phyloP scores from a whole-genome alignment of 2,888 invertebrate genomes.

The Tetragonisca angustula region DNA sequence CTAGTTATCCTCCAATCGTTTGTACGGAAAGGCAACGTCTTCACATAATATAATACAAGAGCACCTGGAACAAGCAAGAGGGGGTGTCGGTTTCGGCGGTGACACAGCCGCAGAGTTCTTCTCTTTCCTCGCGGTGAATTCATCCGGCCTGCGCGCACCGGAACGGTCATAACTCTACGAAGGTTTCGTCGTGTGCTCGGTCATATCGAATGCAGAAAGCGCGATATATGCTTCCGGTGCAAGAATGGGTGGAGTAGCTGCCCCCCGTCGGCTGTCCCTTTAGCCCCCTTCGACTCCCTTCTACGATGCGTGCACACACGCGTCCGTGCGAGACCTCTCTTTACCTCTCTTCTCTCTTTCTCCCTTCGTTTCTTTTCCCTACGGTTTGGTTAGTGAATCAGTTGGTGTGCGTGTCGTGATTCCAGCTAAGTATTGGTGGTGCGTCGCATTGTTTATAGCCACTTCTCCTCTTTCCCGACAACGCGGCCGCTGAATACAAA shows the following conservation, averaged over 20 bases:
- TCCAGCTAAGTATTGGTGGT: slow-evolving; percentile 79
- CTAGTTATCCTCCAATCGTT: no score
- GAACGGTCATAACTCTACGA: slow-evolving; percentile 64
- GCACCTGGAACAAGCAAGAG: neutral
- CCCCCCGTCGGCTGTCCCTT: slow-evolving; percentile 75
- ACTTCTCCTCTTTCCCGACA: slow-evolving; percentile 82
- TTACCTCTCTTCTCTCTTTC: neutral
- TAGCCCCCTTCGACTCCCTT: slow-evolving; percentile 68
- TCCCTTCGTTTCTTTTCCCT: neutral
- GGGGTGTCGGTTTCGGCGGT: neutral
- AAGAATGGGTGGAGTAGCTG: slow-evolving; percentile 76
- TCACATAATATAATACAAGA: neutral
- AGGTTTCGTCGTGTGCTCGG: slow-evolving; percentile 66
- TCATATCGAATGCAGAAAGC: slow-evolving; percentile 82
- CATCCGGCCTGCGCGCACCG: slow-evolving; percentile 45
- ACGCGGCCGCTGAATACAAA: slow-evolving; percentile 81
- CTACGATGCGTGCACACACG: slow-evolving; percentile 61
- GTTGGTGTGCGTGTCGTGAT: slow-evolving; percentile 71
- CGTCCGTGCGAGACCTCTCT: slow-evolving; percentile 23
- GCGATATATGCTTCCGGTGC: slow-evolving; percentile 82
- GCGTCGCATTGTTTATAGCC: slow-evolving; percentile 83
- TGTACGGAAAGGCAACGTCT: neutral
- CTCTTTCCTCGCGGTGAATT: slow-evolving; percentile 25
- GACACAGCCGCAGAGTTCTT: neutral
- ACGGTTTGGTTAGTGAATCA: slow-evolving; percentile 18